Percentiles rank a stretch among this genome's conserved stretches.
Evolutionary conservation across 2,113 vertebrate species (phyloP).

Genomic region (Smithornis capensis): DNA sequence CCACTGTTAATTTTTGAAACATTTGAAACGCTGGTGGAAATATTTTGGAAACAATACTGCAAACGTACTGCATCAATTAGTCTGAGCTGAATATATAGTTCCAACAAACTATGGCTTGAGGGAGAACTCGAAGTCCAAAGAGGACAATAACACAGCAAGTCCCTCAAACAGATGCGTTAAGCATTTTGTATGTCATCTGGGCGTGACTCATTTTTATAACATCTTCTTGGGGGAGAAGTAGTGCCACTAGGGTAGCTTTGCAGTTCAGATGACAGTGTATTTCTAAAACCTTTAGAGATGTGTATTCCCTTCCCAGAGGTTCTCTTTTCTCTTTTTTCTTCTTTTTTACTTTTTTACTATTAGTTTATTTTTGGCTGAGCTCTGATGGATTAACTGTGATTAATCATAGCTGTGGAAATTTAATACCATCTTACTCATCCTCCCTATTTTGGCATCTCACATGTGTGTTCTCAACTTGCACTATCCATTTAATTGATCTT

Average conservation of each 20-base stretch:
- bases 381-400: slow-evolving; percentile 46
- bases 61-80: slow-evolving; percentile 65
- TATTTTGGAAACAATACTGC: slow-evolving; percentile 64
- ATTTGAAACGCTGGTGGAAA: slow-evolving; percentile 43
- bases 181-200: slow-evolving; percentile 64
- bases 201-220: slow-evolving; percentile 65
- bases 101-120: slow-evolving; percentile 63
- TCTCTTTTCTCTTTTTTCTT: neutral
- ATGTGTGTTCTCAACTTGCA: slow-evolving; percentile 29
- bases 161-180: slow-evolving; percentile 60
- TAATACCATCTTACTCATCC: slow-evolving; percentile 47
- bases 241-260: slow-evolving; percentile 34
- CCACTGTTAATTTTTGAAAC: slow-evolving; percentile 64
- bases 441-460: slow-evolving; percentile 16
- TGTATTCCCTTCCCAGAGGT: slow-evolving; percentile 11
- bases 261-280: slow-evolving; percentile 31
- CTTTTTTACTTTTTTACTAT: neutral
- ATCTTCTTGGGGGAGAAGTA: slow-evolving; percentile 51
- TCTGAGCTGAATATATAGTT: slow-evolving; percentile 62
- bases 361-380: slow-evolving; percentile 43
- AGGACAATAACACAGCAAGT: slow-evolving; percentile 67
- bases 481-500: slow-evolving; percentile 60
- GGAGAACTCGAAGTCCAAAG: slow-evolving; percentile 54
- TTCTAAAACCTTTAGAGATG: slow-evolving; percentile 41
- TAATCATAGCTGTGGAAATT: slow-evolving; percentile 48